Conservation (phyloP, 2,888 invertebrate species). For the Lithophane socia region DNA sequence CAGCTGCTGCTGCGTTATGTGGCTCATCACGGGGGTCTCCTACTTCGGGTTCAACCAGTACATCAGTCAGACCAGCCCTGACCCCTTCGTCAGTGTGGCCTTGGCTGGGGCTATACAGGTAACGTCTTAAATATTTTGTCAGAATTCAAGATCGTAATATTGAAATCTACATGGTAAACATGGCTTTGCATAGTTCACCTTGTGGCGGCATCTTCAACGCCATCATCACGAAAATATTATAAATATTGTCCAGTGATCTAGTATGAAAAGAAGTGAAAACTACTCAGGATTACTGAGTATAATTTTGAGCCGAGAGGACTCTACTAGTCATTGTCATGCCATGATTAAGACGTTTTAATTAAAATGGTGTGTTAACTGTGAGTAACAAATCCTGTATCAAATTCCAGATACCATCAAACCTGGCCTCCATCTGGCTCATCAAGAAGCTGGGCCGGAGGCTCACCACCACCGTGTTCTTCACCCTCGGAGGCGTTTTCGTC, state of each 20-base stretch:
- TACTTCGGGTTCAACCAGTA: conserved; percentile 96
- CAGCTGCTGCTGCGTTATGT: conserved; percentile 92
- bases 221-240: too few relatives aligned
- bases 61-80: conserved; percentile 94
- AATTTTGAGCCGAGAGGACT: too few relatives aligned
- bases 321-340: neutral
- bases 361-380: neutral
- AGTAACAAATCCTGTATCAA: neutral
- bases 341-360: neutral
- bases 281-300: neutral
- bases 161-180: neutral
- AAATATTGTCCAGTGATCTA: neutral
- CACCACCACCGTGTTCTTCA: conserved; percentile 91
- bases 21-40: conserved; percentile 95
- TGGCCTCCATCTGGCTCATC: conserved; percentile 89
- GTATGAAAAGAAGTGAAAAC: neutral
- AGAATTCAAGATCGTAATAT: neutral
- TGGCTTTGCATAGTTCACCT: neutral
- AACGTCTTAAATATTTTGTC: neutral
- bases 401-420: conserved; percentile 90
- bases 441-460: conserved; percentile 92
- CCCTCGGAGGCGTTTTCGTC: conserved; percentile 91
- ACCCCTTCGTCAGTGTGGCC: conserved; percentile 95
- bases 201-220: neutral
- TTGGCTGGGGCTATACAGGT: conserved; percentile 89